Evolutionary conservation across 2,113 vertebrate species (phyloP).

Genomic region (Oxyura jamaicensis): DNA sequence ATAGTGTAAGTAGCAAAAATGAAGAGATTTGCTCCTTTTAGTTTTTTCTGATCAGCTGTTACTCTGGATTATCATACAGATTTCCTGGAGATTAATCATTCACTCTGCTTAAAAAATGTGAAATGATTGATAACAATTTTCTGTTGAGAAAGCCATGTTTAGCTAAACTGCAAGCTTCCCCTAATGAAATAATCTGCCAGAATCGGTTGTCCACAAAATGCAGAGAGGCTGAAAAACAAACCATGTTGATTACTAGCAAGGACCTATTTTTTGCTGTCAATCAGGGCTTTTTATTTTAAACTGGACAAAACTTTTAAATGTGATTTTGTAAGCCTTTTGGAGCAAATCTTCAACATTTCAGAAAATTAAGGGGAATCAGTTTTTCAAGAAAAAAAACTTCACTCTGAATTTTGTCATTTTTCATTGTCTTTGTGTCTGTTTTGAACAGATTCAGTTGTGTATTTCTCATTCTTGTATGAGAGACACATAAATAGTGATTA

Average conservation of each 20-base stretch:
- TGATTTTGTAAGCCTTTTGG: slow-evolving; percentile 14
- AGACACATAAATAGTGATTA: not conserved
- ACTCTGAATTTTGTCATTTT: not conserved
- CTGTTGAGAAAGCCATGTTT: not conserved
- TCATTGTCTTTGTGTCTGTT: not conserved
- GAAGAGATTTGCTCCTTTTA: not conserved
- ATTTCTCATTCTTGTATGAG: not conserved
- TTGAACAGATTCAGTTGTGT: not conserved
- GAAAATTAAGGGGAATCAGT: not conserved
- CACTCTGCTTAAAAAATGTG: slow-evolving; percentile 5
- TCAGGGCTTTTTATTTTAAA: slow-evolving; percentile 47
- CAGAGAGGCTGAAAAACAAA: slow-evolving; percentile 50
- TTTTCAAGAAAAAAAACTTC: not conserved
- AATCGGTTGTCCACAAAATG: slow-evolving; percentile 53
- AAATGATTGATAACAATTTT: slow-evolving; percentile 40
- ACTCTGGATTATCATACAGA: slow-evolving; percentile 15
- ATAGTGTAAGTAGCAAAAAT: not conserved
- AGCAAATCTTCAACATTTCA: not conserved
- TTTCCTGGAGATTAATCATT: slow-evolving; percentile 43
- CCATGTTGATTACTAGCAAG: slow-evolving; percentile 37
- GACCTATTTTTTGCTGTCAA: slow-evolving; percentile 48
- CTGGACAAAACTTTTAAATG: slow-evolving; percentile 24
- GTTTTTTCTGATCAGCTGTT: slow-evolving; percentile 4
- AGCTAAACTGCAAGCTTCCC: slow-evolving; percentile 28
- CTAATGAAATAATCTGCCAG: slow-evolving; percentile 55